Percentiles rank a stretch among this genome's conserved stretches.
These are phyloP conservation scores for Camptogramma bilineatum DNA, from an alignment of 2,888 invertebrate genomes.

Conservation along the genomic window DNA sequence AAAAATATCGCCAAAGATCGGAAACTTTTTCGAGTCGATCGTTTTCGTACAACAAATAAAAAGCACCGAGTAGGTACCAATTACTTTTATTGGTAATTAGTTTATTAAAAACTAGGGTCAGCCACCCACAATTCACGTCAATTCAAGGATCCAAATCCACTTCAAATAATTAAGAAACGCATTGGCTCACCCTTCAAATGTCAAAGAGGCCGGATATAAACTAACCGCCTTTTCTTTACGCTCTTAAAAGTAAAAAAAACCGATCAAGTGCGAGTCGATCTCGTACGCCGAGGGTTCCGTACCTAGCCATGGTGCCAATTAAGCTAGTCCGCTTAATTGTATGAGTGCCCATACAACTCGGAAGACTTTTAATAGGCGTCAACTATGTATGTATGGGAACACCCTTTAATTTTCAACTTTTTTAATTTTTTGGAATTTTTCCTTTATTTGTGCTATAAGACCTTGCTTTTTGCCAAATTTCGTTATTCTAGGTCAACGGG, in stretches of 20 bases:
- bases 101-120: slow-evolving; percentile 33
- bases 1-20: slow-evolving; percentile 7
- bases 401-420: too few species aligned
- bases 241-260: slow-evolving; percentile 69
- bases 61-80: not conserved
- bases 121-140: slow-evolving; percentile 64
- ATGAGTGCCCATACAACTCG: too few species aligned
- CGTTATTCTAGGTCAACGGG: too few species aligned
- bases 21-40: not conserved
- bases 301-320: too few species aligned
- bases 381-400: too few species aligned
- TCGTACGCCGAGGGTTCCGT: too few species aligned
- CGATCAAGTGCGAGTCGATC: too few species aligned
- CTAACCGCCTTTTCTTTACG: slow-evolving; percentile 85
- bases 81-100: slow-evolving; percentile 8
- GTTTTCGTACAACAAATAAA: not conserved
- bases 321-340: too few species aligned
- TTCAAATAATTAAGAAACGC: slow-evolving; percentile 81
- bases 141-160: slow-evolving; percentile 69
- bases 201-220: slow-evolving; percentile 83
- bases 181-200: slow-evolving; percentile 76
- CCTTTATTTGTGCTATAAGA: too few species aligned
- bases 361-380: too few species aligned
- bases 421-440: too few species aligned
- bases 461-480: too few species aligned